Evolutionary conservation across 2,888 invertebrate genomes (phyloP), one percentile per base, ranked within the genome.

Genomic region (Orthosia incerta): DNA sequence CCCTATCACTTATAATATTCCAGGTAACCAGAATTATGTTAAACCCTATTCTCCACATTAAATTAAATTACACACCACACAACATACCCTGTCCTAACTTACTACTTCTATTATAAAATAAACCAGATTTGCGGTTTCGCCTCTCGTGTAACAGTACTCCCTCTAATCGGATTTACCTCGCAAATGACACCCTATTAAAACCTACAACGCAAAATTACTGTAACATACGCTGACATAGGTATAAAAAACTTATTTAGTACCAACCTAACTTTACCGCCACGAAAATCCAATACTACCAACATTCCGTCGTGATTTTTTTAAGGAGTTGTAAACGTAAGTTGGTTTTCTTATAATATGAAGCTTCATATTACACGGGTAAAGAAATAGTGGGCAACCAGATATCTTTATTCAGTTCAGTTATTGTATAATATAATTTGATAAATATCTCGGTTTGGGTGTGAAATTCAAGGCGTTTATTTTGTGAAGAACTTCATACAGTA

Each of bases 141-240:
- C 68, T 85, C 76, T 65, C 70, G 51, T 73, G 88, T 83, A 87
- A 89, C 82, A 73, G 70, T 85, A 89, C 75, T 84, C 88, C 81
- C 72, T 18, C 74, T 90, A 90, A 91, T 90, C 89, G 86, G 87
- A 89, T 91, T 89, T 85, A 85, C 85, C 75, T 62, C 77, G 85
- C 76, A 85, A 89, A 87, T 83, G 88, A 90, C 89, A 90, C 91
- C 89, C 87, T 86, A 87, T 89, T 87, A 88, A 87, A 84, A 83
- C 77, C 74, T 80, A 79, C 84, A 80, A 84, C 70, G 83, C 79
- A 71, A 86, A 83, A 79, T 81, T 70, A 83, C 69, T 73, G 71
- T 80, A 80, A 83, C 86, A 79, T 45, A 80, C 77, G 77, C 81
- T 79, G 66, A 16, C 61, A 23, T 78, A 39, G 7, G 31, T 39